These are phyloP conservation scores for Aphaenogaster rudis DNA, from an alignment of 1,140 invertebrate genomes.

Conservation along the genomic window DNA sequence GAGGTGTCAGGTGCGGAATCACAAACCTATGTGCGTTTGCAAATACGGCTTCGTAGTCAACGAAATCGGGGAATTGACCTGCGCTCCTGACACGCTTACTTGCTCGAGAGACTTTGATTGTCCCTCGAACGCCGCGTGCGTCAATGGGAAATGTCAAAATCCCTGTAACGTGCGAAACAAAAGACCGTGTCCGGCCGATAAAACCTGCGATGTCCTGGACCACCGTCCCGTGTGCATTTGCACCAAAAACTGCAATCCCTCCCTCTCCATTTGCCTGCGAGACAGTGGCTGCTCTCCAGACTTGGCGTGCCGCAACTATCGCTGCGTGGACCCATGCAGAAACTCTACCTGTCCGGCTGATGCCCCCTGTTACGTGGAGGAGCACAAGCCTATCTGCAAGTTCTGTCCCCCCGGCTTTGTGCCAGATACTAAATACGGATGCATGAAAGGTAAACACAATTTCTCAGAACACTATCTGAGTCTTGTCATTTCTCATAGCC, in stretches of 20 bases:
- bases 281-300: constrained; percentile 95
- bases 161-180: constrained; percentile 90
- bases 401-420: constrained; percentile 96
- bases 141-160: constrained; percentile 93
- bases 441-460: constrained; percentile 95
- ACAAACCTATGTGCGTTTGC: constrained; percentile 95
- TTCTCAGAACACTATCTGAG: constrained; percentile 77
- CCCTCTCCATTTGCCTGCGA: constrained; percentile 94
- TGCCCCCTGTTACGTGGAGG: constrained; percentile 96
- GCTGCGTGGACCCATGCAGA: constrained; percentile 96
- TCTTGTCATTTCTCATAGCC: constrained; percentile 63
- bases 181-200: constrained; percentile 91
- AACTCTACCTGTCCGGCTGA: constrained; percentile 92
- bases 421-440: constrained; percentile 96
- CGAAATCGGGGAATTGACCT: constrained; percentile 93
- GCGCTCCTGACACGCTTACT: constrained; percentile 92
- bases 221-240: constrained; percentile 95
- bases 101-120: constrained; percentile 95
- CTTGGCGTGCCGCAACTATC: constrained; percentile 94
- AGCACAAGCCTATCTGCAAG: constrained; percentile 97
- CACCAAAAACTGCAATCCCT: constrained; percentile 94
- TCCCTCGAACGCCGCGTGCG: constrained; percentile 94
- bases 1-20: constrained; percentile 95
- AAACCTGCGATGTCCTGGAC: constrained; percentile 94
- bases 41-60: constrained; percentile 95